Base-by-base conservation (phyloP, 2,888 invertebrate genomes). In the Nycteola revayana region DNA sequence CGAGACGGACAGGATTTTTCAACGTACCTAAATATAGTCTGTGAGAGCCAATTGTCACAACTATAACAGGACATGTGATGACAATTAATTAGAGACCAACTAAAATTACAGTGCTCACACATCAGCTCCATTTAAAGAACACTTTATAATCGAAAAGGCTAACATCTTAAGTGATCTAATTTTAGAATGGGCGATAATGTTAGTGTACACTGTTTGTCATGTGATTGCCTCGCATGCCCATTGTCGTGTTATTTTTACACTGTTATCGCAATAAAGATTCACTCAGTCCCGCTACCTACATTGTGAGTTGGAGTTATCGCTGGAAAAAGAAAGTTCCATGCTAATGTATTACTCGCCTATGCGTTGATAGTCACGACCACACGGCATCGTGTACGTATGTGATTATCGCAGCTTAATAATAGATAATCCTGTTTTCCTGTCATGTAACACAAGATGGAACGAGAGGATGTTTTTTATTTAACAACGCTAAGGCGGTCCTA, bases 141-240 rank as follows among this genome's bases (percentile, higher is more conserved):
- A 42, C 36, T 50, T 36, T 38, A 50, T 72, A 76, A 81, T 77
- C 63, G 62, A 78, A 71, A 72, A 75, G 75, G 75, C 81, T 80
- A 75, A 74, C 66, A 60, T 59, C 60, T 72, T 59, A 74, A 76
- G 65, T 74, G 78, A 48, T 70, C 83, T 84, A 86, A 77, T 82
- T 78, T 73, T 87, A 87, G 84, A 68, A 38, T 46, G 35, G 69
- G 68, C 70, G 72, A 60, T 69, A 75, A 77, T 69, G 69, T 69
- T 56, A 60, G 52, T n/a, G n/a, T 60, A 60, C 73, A 71, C 68
- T 65, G 63, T 53, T 52, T 65, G 74, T 78, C 78, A 76, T 71
- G 79, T 78, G 80, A 80, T 66, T 54, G 50, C 42, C 46, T 42
- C 51, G 46, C 44, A 61, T 61, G 59, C 63, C 75, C 67, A 76